Evolutionary conservation across 2,888 invertebrate species (phyloP).

Genomic region (Meliscaeva auricollis): DNA sequence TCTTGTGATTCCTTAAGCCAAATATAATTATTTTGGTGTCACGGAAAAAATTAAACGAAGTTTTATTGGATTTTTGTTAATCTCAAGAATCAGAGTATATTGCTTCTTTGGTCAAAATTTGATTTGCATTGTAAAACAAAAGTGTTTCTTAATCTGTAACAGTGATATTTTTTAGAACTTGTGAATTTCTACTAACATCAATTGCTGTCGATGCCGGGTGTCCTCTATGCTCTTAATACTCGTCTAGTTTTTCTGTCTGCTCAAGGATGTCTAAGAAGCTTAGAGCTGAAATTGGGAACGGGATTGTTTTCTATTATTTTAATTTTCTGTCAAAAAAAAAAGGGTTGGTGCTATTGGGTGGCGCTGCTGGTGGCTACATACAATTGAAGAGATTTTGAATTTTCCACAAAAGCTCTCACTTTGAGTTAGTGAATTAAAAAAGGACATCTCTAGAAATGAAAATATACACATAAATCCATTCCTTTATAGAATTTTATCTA

Average conservation of each 20-base stretch:
- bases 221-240: not conserved
- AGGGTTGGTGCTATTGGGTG: slow-evolving; percentile 6
- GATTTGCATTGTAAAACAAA: no score
- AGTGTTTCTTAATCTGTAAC: no score
- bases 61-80: no score
- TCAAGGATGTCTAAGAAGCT: slow-evolving; percentile 58
- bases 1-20: no score
- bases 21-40: no score
- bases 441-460: slow-evolving; percentile 38
- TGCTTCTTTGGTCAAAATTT: no score
- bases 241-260: slow-evolving; percentile 16
- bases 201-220: slow-evolving; percentile 25
- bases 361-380: not conserved
- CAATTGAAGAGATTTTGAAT: not conserved
- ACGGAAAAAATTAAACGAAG: no score
- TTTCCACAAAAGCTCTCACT: slow-evolving; percentile 12
- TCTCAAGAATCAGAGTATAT: no score
- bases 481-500: slow-evolving; percentile 35
- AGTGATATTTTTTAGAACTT: not conserved
- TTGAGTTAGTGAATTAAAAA: slow-evolving; percentile 50
- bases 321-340: slow-evolving; percentile 49
- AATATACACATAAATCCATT: slow-evolving; percentile 35
- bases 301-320: slow-evolving; percentile 74
- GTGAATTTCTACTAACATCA: slow-evolving; percentile 15
- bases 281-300: slow-evolving; percentile 52